phyloP scores from a whole-genome alignment of 2,113 vertebrate species.

The Arenaria interpres region DNA sequence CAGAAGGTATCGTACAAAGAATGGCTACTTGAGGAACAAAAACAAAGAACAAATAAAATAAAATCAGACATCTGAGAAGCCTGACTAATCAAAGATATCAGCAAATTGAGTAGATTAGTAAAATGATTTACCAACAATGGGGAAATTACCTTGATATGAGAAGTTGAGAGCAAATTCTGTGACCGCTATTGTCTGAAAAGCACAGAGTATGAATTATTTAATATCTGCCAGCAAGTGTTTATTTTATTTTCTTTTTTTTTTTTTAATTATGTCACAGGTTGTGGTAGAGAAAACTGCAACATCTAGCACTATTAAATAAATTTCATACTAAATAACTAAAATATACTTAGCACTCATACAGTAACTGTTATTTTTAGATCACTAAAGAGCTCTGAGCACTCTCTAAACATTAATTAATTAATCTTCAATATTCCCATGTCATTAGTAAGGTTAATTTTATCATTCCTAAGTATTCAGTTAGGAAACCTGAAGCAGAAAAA shows the following conservation, averaged over 20 bases:
- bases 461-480: not conserved
- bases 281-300: not conserved
- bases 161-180: not conserved
- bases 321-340: not conserved
- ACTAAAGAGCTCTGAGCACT: not conserved
- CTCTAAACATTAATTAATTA: slow-evolving; percentile 17
- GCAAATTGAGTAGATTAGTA: not conserved
- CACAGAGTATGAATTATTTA: not conserved
- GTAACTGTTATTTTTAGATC: slow-evolving; percentile 7
- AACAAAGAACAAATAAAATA: not conserved
- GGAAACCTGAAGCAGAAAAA: not conserved
- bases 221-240: not conserved
- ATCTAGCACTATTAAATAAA: not conserved
- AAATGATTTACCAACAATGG: not conserved
- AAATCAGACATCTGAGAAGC: not conserved
- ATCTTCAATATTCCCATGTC: not conserved
- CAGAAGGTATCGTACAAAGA: not conserved
- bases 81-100: not conserved
- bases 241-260: not conserved
- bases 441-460: not conserved
- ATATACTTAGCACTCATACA: not conserved
- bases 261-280: not conserved
- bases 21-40: not conserved
- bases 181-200: rapidly evolving
- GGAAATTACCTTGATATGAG: rapidly evolving